Evolutionary conservation across 37 sponge, comb jelly and placozoan species (phyloP), one percentile per base, ranked within the genome.

Genomic region (Spongia lamella): DNA sequence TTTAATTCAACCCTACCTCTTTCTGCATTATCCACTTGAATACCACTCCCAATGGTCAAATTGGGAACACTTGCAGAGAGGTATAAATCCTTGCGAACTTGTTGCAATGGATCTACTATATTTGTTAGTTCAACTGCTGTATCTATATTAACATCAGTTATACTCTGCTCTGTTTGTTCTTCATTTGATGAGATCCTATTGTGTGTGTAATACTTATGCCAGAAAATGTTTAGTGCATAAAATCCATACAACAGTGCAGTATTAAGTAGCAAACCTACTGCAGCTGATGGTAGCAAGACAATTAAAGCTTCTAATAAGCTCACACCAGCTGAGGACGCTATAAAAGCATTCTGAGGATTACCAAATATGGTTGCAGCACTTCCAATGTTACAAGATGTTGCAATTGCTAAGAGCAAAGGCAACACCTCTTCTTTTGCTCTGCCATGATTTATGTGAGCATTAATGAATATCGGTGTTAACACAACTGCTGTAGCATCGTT

Each of bases 261-360:
- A 58, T 64, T 79, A 2, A 82, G 20, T 5, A 66, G 72, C 3
- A 73, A 55, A 14, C 93, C 93, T 17, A 93, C 36, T 0, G 84
- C 19, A 34, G 93, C 78, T 43, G 93, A 89, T 3, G 89, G 93
- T 0, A 85, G 59, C 30, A 84, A 61, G 37, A 85, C 77, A 38
- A 85, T 61, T 55, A 93, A 88, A 64, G 85, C 84, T 53, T 88
- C 68, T 6, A 82, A 35, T 22, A 93, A 71, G 31, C 61, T 53
- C 19, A 88, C 80, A 0, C 66, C 79, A 38, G 85, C 82, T 21
- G 76, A 53, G 11, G 90, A 76, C 16, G 89, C 93, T 61, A 93
- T 93, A 77, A 88, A 93, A 7, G 93, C 93, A 73, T 93, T 93
- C 66, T 93, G 89, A 3, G 93, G 93, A 50, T 93, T 93, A 7